Conservation (phyloP, 2,113 vertebrate genomes). For the Geococcyx californianus region DNA sequence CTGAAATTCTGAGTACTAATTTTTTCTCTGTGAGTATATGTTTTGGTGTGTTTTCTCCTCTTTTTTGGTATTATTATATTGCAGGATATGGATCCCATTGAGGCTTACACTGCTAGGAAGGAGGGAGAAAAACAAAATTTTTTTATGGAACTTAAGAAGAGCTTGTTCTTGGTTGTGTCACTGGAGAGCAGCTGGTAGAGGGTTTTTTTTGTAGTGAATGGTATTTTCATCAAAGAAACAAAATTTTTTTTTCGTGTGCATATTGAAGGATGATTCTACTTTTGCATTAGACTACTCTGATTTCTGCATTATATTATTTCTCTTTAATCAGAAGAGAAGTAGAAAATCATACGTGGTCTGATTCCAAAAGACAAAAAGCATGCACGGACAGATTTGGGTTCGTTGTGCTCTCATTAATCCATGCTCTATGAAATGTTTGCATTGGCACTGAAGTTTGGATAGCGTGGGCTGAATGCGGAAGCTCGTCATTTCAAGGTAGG, state of each 20-base stretch:
- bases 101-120: neutral
- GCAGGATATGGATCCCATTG: neutral
- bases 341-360: rapidly evolving
- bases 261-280: neutral
- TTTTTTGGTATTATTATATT: neutral
- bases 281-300: neutral
- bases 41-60: neutral
- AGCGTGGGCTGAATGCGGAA: neutral
- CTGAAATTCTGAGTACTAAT: neutral
- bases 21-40: neutral
- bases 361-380: neutral
- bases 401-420: neutral
- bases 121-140: neutral
- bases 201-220: neutral
- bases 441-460: neutral
- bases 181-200: neutral
- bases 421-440: neutral
- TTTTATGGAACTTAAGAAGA: neutral
- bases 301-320: neutral
- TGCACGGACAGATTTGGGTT: neutral
- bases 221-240: neutral
- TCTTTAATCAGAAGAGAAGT: neutral
- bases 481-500: neutral
- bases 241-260: neutral
- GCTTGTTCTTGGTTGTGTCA: neutral